These are phyloP conservation scores for Drosophila pseudoobscura DNA, from an alignment of 1,140 invertebrate species.

Conservation along the genomic window DNA sequence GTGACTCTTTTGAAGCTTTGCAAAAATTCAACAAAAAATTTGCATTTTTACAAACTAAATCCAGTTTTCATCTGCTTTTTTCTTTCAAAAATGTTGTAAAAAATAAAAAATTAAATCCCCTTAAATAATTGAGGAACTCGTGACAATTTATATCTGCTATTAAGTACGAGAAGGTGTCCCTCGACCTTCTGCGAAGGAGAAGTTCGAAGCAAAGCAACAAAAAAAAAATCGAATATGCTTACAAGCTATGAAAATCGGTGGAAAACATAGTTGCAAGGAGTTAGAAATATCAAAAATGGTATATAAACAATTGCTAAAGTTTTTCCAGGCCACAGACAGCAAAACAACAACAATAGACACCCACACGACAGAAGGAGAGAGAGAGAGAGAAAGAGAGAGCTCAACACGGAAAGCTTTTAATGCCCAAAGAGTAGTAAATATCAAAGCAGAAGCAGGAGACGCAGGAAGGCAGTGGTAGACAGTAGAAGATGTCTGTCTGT, in stretches of 20 bases:
- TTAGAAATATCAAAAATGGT: slow-evolving; percentile 47
- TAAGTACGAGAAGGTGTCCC: slow-evolving; percentile 97
- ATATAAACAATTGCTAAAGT: slow-evolving; percentile 70
- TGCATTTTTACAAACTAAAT: too few relatives aligned
- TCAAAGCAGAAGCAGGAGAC: slow-evolving; percentile 26
- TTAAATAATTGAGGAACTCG: too few relatives aligned
- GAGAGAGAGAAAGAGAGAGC: background rate
- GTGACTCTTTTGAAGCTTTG: too few relatives aligned
- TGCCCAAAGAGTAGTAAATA: slow-evolving; percentile 65
- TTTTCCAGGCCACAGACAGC: slow-evolving; percentile 59
- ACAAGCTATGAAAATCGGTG: background rate
- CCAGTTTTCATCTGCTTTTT: too few relatives aligned
- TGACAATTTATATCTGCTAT: slow-evolving; percentile 84
- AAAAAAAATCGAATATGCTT: background rate
- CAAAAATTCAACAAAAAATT: too few relatives aligned
- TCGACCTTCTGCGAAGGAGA: slow-evolving; percentile 95
- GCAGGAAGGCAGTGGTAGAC: background rate
- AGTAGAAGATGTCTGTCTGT: too few relatives aligned
- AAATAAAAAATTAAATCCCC: too few relatives aligned
- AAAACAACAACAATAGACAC: slow-evolving; percentile 38
- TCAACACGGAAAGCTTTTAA: slow-evolving; percentile 60
- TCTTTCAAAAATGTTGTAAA: too few relatives aligned
- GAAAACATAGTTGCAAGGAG: slow-evolving; percentile 28
- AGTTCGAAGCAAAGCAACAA: slow-evolving; percentile 86
- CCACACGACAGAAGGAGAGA: background rate